phyloP scores from a whole-genome alignment of 2,888 invertebrate species.

The Clostera curtula region DNA sequence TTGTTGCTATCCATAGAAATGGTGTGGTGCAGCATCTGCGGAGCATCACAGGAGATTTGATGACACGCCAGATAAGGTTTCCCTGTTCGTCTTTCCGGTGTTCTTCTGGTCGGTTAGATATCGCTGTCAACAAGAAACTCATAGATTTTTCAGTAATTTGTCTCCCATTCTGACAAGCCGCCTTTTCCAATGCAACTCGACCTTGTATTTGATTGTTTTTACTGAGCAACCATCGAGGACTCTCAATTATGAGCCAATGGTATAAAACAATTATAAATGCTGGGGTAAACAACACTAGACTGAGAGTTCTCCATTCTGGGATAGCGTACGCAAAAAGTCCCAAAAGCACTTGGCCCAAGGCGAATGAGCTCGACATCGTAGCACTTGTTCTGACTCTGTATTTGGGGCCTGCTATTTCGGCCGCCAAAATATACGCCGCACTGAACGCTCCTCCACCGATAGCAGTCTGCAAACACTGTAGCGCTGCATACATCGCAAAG shows the following conservation, averaged over 20 bases:
- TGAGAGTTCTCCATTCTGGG: conserved; percentile 79
- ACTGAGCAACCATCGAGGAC: conserved; percentile 83
- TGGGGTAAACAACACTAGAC: conserved; percentile 79
- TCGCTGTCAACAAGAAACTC: conserved; percentile 47
- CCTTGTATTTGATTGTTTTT: conserved; percentile 78
- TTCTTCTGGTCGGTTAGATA: conserved; percentile 6
- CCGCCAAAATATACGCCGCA: conserved; percentile 71
- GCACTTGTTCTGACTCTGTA: conserved; percentile 81
- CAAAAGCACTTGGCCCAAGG: conserved; percentile 79
- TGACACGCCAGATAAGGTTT: conserved; percentile 40
- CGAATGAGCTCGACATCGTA: conserved; percentile 80
- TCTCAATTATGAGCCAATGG: conserved; percentile 78
- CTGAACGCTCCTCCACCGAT: conserved; percentile 59
- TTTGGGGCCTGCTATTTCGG: conserved; percentile 84
- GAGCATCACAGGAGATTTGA: conserved; percentile 62
- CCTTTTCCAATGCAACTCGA: conserved; percentile 70
- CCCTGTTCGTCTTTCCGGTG: conserved; percentile 15
- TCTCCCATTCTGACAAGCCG: conserved; percentile 76
- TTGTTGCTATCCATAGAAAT: conserved; percentile 84
- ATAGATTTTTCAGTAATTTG: conserved; percentile 67
- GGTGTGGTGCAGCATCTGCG: conserved; percentile 77
- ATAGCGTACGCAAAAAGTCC: conserved; percentile 79
- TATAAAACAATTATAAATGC: conserved; percentile 78
- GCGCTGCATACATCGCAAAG: conserved; percentile 52
- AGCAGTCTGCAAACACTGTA: conserved; percentile 57